Evolutionary conservation across 2,797 vertebrate genomes (phyloP), one percentile per base, ranked within the genome.

Genomic region (Alosa sapidissima): DNA sequence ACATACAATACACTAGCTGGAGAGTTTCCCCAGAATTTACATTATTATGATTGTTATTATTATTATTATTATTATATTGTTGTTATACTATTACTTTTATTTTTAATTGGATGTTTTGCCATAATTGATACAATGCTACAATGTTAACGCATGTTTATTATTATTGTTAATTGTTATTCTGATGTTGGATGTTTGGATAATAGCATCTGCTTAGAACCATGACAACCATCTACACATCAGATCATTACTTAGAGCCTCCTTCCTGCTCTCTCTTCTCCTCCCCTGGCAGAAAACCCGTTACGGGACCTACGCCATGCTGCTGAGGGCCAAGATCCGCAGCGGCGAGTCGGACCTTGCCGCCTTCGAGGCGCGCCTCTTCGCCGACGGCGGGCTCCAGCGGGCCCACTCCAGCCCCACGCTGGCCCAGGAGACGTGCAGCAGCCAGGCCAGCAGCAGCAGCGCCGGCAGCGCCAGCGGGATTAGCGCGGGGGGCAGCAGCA

Each of bases 211-310:
- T 41, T 41, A 41, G 41, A 41, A 28, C 28, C 28, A 28, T 28
- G 28, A 28, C 28, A 28, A 28, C 28, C 60, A 65, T 11, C 28
- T 36, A 21, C 11, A 68, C 28, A 36, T n/a, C 21, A n/a, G n/a
- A 8, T 1, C 4, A n/a, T 60, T 1, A 51, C 49, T 51, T 51
- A 52, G 14, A 54, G 11, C 2, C 11, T 65, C 62, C 28, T 33
- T 10, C 0, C 62, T 13, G 11, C 62, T 41, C 33, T 33, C 28
- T 7, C 62, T 13, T 28, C 62, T 41, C 33, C 65, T 72, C 65
- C 13, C 65, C 3, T 16, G 36, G 7, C 89, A 99, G 98, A 99
- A 99, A 96, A 98, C 97, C 0, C 97, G 98, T 24, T 99, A 98
- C 0, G 94, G 97, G 89, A 99, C 97, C 1, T 99, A 99, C 0